Evolutionary conservation across 2,888 invertebrate species (phyloP).

Genomic region (Chaitophorus viminalis): DNA sequence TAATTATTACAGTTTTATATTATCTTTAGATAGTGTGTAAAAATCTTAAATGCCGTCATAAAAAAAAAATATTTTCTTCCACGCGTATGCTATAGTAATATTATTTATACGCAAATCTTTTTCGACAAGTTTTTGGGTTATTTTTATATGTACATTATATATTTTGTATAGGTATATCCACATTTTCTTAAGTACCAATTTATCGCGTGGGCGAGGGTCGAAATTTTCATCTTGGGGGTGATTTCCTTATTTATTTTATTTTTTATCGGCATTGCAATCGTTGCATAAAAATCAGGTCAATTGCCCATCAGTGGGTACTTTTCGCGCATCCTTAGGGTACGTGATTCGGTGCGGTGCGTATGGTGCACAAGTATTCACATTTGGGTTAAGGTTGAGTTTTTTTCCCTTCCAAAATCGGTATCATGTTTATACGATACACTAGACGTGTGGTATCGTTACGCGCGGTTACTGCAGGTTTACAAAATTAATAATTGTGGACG

Average conservation of each 20-base stretch:
- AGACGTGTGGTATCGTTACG: background rate
- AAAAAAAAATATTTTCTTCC: too few species aligned
- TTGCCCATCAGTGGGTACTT: conserved; percentile 52
- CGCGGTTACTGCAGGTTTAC: background rate
- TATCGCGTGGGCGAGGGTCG: background rate
- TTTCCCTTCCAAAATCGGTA: background rate
- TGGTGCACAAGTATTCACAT: background rate
- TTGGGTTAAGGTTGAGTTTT: conserved; percentile 5
- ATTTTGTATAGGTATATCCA: background rate
- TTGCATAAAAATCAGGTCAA: conserved; percentile 47
- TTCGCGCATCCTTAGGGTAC: conserved; percentile 39
- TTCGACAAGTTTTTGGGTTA: conserved; percentile 22
- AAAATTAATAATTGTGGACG: too few species aligned
- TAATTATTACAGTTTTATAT: too few species aligned
- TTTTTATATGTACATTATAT: too few species aligned
- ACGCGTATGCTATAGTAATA: background rate
- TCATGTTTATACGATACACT: background rate
- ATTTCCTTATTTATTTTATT: conserved; percentile 44
- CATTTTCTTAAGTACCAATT: conserved; percentile 33
- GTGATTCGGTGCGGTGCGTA: background rate
- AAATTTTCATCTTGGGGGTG: conserved; percentile 54
- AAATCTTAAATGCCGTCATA: too few species aligned
- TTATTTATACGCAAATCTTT: background rate
- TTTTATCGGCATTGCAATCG: conserved; percentile 34
- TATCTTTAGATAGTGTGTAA: too few species aligned